Base-by-base conservation (phyloP, 2,888 invertebrate species). In the Boloria selene region DNA sequence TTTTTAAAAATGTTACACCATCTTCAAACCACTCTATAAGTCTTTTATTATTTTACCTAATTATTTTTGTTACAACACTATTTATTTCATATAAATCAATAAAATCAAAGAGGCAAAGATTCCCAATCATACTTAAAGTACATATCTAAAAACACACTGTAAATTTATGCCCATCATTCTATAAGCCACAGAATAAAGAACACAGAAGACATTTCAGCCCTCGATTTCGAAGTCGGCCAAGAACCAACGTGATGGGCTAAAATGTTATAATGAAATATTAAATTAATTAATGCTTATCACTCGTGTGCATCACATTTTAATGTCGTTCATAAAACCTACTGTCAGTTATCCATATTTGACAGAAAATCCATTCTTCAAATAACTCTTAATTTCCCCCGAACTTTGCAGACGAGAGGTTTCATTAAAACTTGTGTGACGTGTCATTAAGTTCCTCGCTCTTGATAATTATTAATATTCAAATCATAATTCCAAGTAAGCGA, bases 391-490 rank as follows among this genome's bases (percentile, higher is more conserved):
- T 88, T 83, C 82, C 82, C 79, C 73, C 73, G 71, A 88, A 90
- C 79, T 90, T 89, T 70, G 77, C 79, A 84, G 87, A 84, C 86
- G 83, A 77, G 79, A 79, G 82, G 77, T 85, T 90, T 88, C 90
- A 89, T 91, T 91, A 87, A 88, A 91, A 90, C 87, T 91, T 90
- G 83, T 81, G 85, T 90, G 89, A 88, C 89, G 87, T 88, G 83
- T 90, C 90, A 90, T 91, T 91, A 88, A 87, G 82, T 81, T 79
- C 74, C 79, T 80, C 79, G 77, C 80, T 76, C 79, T 80, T 71
- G 69, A 74, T 86, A 86, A 88, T 88, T 88, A 91, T 90, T 88
- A 89, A 88, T 87, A 90, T 90, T 89, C 87, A 89, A 90, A 90
- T 88, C 85, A 80, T 86, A 86, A 87, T 85, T 84, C 79, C 68